These are phyloP conservation scores for Apoda limacodes DNA, from an alignment of 2,888 invertebrate species.

Conservation along the genomic window DNA sequence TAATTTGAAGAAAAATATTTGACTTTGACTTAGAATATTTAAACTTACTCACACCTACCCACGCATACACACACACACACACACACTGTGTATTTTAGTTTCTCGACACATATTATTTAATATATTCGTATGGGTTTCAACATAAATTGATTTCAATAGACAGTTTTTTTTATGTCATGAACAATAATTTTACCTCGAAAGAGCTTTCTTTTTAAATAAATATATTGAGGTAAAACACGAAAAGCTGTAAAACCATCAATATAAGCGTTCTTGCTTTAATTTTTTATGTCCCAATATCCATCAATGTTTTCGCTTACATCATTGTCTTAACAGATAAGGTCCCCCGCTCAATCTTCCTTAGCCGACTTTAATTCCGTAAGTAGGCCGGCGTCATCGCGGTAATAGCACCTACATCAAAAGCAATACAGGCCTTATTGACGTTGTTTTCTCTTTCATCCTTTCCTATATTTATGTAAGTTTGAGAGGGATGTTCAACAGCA, in stretches of 20 bases:
- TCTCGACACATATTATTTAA: no score
- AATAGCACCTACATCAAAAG: constrained; percentile 49
- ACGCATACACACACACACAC: no score
- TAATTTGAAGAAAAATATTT: no score
- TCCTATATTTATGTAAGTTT: constrained; percentile 9
- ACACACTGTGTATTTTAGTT: no score
- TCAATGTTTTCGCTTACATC: constrained; percentile 59
- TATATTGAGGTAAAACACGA: no score
- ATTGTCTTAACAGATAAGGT: constrained; percentile 59
- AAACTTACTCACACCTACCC: no score
- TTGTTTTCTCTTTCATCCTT: constrained; percentile 28
- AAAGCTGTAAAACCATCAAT: not conserved
- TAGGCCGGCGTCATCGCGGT: constrained; percentile 54
- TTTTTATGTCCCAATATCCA: constrained; percentile 30
- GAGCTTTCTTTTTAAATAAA: no score
- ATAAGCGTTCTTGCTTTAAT: not conserved
- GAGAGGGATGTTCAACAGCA: constrained; percentile 29
- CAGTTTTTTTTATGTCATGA: no score
- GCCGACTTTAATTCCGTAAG: constrained; percentile 61
- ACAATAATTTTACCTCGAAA: no score
- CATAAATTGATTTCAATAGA: no score
- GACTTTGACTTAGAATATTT: no score
- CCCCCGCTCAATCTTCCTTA: constrained; percentile 62
- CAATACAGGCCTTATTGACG: constrained; percentile 34
- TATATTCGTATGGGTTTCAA: no score